A percentile compares a stretch with the other conserved stretches of the same genome.
Conservation (phyloP, 2,113 vertebrate species). For the Podilymbus podiceps region DNA sequence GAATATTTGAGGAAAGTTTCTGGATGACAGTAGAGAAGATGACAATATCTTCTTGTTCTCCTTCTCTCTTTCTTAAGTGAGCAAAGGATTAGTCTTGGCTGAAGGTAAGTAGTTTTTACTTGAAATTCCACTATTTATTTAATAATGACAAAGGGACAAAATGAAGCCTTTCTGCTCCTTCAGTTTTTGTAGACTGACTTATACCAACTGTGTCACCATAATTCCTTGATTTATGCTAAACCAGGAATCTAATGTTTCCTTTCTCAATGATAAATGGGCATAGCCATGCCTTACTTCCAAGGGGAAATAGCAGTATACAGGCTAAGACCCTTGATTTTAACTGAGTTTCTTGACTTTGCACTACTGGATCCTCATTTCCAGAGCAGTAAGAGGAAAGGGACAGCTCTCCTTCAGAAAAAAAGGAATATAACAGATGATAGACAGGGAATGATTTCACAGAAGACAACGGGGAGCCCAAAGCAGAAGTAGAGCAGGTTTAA, state of each 20-base stretch:
- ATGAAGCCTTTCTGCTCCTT: not conserved
- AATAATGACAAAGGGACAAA: not conserved
- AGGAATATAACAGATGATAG: not conserved
- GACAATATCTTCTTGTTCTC: not conserved
- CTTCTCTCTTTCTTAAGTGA: not conserved
- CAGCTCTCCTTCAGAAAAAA: not conserved
- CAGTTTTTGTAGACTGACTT: not conserved
- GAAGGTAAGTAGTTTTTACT: not conserved
- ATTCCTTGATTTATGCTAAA: not conserved
- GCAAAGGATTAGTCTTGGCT: not conserved
- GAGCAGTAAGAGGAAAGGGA: not conserved
- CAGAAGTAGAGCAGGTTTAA: conserved; percentile 36
- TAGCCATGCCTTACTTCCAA: not conserved
- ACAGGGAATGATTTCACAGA: not conserved
- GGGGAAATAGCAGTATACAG: not conserved
- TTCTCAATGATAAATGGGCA: not conserved
- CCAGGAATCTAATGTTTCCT: not conserved
- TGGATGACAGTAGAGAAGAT: not conserved
- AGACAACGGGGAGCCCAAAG: not conserved
- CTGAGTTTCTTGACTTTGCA: not conserved
- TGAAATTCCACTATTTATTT: not conserved
- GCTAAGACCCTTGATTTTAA: not conserved
- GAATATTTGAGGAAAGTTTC: not conserved
- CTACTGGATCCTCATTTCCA: not conserved
- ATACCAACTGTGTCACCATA: not conserved